These are phyloP conservation scores for Manis pentadactyla DNA, from an alignment of 2,797 vertebrate genomes.

Conservation along the genomic window DNA sequence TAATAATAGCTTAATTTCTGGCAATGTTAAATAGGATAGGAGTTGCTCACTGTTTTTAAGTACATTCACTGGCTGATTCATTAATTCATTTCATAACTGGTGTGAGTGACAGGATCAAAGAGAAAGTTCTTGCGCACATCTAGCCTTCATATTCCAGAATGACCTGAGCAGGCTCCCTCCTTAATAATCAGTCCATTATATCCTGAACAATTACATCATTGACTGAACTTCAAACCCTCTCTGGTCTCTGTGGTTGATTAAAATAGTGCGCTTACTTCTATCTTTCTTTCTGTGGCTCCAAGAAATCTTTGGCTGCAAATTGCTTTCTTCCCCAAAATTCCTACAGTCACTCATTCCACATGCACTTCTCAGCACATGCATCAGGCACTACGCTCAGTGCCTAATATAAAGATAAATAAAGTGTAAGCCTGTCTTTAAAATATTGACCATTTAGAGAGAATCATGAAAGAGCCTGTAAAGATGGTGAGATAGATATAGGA, in stretches of 20 bases:
- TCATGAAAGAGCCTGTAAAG: neutral
- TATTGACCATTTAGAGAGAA: neutral
- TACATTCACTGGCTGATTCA: neutral
- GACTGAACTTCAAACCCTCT: neutral
- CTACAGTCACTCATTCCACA: neutral
- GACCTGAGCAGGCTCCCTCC: neutral
- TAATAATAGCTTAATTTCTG: neutral
- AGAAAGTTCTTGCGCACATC: neutral
- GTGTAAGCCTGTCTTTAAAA: neutral
- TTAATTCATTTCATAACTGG: slow-evolving; percentile 3
- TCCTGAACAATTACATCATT: neutral
- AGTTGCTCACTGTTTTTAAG: neutral
- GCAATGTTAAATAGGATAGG: neutral
- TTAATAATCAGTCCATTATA: neutral
- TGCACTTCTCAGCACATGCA: neutral
- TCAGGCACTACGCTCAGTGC: neutral
- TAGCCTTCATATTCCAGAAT: neutral
- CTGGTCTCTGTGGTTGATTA: neutral
- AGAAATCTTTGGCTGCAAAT: neutral
- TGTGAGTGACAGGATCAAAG: neutral
- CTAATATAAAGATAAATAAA: neutral
- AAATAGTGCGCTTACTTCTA: neutral
- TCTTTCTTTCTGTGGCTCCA: neutral
- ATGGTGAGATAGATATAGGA: neutral
- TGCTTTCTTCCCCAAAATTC: neutral